phyloP scores from a whole-genome alignment of 2,113 vertebrate species.

The Cranoglanis bouderius region DNA sequence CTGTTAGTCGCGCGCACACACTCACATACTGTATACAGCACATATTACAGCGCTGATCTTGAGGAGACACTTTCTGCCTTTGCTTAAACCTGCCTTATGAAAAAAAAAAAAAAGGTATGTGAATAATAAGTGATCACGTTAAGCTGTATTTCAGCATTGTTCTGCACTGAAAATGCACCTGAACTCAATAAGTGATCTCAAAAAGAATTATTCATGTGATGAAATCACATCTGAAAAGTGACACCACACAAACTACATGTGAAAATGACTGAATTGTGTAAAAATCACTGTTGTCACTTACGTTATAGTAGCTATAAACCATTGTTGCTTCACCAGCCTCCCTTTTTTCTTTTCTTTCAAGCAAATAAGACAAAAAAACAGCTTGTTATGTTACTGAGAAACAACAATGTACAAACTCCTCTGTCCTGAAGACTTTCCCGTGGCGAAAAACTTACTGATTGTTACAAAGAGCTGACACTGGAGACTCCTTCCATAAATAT shows the following conservation, averaged over 20 bases:
- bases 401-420: neutral
- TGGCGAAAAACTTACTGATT: neutral
- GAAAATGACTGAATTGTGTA: neutral
- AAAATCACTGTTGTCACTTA: neutral
- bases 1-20: neutral
- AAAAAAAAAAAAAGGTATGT: neutral
- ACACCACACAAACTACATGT: neutral
- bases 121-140: neutral
- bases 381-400: neutral
- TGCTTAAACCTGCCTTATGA: neutral
- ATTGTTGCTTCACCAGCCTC: neutral
- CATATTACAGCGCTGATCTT: neutral
- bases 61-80: neutral
- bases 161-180: neutral
- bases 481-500: neutral
- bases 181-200: neutral
- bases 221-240: neutral
- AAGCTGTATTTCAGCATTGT: no score
- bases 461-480: neutral
- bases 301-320: neutral
- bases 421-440: no score
- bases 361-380: neutral
- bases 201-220: neutral
- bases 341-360: neutral
- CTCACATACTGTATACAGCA: conserved; percentile 18